Evolutionary conservation across 2,888 invertebrate species (phyloP).

Genomic region (Drosophila phalerata): DNA sequence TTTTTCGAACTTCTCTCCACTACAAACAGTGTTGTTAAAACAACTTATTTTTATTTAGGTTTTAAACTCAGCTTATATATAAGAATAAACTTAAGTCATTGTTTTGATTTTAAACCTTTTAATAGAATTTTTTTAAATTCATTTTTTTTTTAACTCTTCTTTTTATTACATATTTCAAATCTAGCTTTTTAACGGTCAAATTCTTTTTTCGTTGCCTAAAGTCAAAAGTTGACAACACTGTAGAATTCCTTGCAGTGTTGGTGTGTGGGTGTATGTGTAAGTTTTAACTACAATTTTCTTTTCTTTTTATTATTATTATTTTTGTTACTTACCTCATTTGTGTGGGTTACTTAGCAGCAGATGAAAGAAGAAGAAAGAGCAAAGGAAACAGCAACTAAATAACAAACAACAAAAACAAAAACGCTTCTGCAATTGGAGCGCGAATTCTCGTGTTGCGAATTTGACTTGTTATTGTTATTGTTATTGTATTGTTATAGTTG

Average conservation of each 20-base stretch:
- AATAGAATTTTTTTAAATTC: no score
- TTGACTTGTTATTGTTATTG: conserved; percentile 16
- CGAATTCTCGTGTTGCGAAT: conserved; percentile 65
- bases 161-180: background rate
- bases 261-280: conserved; percentile 3
- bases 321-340: conserved; percentile 72
- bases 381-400: conserved; percentile 23
- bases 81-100: no score
- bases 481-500: conserved; percentile 8
- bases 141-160: no score
- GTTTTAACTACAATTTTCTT: conserved; percentile 9
- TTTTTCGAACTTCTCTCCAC: no score
- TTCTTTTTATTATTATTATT: conserved; percentile 21
- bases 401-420: conserved; percentile 29
- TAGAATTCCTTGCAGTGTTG: conserved; percentile 1
- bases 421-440: conserved; percentile 65
- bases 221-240: background rate
- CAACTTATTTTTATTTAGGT: no score
- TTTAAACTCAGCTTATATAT: no score
- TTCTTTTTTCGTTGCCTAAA: no score
- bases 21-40: no score
- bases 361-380: conserved; percentile 9
- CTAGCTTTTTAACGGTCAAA: no score
- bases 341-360: conserved; percentile 66
- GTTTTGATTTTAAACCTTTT: no score